Evolutionary conservation across 2,113 vertebrate genomes (phyloP), one percentile per base, ranked within the genome.

Genomic region (Syngnathus floridae): DNA sequence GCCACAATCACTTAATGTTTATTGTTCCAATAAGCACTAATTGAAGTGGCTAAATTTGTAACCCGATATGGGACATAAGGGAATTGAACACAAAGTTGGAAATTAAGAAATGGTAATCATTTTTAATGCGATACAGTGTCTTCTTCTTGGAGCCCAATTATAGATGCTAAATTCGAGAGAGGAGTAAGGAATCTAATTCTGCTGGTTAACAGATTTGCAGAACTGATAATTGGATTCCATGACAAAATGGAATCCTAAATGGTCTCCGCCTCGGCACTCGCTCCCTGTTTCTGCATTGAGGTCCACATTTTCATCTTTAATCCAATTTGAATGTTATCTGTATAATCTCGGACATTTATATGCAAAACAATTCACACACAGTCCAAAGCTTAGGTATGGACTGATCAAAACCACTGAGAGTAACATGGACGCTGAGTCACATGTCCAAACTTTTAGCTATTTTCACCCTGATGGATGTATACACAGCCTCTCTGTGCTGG

Each of bases 41-140:
- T 83, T 84, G 54, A 64, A 48, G 82, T 62, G 64, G 67, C 73
- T 74, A 65, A 74, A 82, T 82, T 62, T 75, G 54, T 63, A 77
- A 68, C 68, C 52, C 0, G 35, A 75, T 75, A 65, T 58, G 73
- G 3, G 56, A 75, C 62, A 52, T 59, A 58, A 73, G 72, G 66
- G 60, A 75, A 70, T 71, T 48, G 14, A 71, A 75, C 49, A 74
- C 62, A 74, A 65, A 55, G 59, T 36, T 51, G 70, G 54, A 78
- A 75, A 74, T 74, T 13, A 74, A 71, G 37, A 49, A 60, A 63
- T 67, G 26, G 45, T 73, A 79, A 80, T 69, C 70, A 80, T 71
- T 75, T 31, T 2, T 71, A 78, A 75, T 77, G 66, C 61, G 70
- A 67, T 72, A 74, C 77, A 67, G 64, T 72, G 66, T 70, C 69